phyloP scores from a whole-genome alignment of 1,140 invertebrate genomes.

The Heliconius hermathena region DNA sequence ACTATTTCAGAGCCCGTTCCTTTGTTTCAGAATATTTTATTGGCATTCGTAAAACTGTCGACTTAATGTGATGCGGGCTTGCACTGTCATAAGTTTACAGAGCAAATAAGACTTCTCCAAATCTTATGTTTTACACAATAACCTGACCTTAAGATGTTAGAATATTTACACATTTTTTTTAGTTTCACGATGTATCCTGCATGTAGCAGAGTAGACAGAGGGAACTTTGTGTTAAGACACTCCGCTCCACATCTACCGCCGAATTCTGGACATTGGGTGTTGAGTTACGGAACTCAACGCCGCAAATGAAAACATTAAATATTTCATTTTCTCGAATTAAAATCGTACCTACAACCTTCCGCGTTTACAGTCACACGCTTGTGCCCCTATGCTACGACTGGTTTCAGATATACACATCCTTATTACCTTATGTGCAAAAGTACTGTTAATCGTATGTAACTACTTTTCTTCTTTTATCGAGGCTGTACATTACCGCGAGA shows the following conservation, averaged over 20 bases:
- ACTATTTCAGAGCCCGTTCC: constrained; percentile 43
- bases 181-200: too few species aligned
- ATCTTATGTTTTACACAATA: background rate
- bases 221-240: too few species aligned
- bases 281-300: too few species aligned
- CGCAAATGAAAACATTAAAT: too few species aligned
- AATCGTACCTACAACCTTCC: too few species aligned
- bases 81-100: constrained; percentile 50
- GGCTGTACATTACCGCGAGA: constrained; percentile 42
- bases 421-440: constrained; percentile 42
- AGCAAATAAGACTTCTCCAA: constrained; percentile 43
- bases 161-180: background rate
- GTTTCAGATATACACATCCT: background rate
- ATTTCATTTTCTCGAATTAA: too few species aligned
- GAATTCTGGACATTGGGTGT: too few species aligned
- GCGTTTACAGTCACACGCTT: too few species aligned
- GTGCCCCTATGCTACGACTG: too few species aligned
- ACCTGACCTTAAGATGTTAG: background rate
- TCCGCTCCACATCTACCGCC: too few species aligned
- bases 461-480: constrained; percentile 55
- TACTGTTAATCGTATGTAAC: constrained; percentile 57
- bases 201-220: too few species aligned
- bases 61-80: constrained; percentile 58
- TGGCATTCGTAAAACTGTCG: constrained; percentile 51
- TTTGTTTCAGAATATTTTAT: constrained; percentile 69